A percentile compares a stretch with the other conserved stretches of the same genome.
These are phyloP conservation scores for Pseudobourletiella spinata DNA, from an alignment of 1,140 invertebrate genomes.

Conservation along the genomic window DNA sequence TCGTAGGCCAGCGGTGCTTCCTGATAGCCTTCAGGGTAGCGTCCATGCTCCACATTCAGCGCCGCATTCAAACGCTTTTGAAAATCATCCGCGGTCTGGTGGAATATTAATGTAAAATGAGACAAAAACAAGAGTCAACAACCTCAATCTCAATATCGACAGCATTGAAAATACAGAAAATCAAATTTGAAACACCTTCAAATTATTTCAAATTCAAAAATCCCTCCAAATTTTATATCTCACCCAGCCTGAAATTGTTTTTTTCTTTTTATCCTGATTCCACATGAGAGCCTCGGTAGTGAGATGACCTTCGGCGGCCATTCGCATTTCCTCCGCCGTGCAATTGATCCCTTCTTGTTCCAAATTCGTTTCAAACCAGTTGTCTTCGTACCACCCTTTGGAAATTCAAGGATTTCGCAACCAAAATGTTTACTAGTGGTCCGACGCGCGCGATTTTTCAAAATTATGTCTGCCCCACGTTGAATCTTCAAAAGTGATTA, in stretches of 20 bases:
- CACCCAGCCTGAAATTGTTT: constrained; percentile 87
- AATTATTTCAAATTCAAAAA: too few species aligned
- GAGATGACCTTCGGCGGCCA: constrained; percentile 90
- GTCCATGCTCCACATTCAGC: constrained; percentile 65
- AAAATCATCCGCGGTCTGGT: constrained; percentile 57
- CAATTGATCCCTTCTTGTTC: constrained; percentile 72
- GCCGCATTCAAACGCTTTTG: constrained; percentile 60
- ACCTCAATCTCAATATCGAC: too few species aligned
- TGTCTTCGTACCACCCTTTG: constrained; percentile 94
- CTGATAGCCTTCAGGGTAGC: constrained; percentile 88
- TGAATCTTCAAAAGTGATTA: neutral
- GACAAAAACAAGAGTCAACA: too few species aligned
- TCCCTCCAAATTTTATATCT: constrained; percentile 22
- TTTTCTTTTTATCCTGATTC: constrained; percentile 82
- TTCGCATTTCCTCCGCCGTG: constrained; percentile 81
- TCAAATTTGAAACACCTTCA: too few species aligned
- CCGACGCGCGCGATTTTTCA: too few species aligned
- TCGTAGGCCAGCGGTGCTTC: constrained; percentile 98
- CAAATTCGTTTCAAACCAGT: constrained; percentile 84
- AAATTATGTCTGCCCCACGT: too few species aligned
- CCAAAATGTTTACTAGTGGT: neutral
- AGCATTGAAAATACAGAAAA: too few species aligned
- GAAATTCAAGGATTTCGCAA: constrained; percentile 1
- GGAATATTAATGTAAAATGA: too few species aligned
- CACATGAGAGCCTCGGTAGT: constrained; percentile 98